A percentile compares a stretch with the other conserved stretches of the same genome.
These are phyloP conservation scores for Zygaena filipendulae DNA, from an alignment of 2,888 invertebrate species.

Conservation along the genomic window DNA sequence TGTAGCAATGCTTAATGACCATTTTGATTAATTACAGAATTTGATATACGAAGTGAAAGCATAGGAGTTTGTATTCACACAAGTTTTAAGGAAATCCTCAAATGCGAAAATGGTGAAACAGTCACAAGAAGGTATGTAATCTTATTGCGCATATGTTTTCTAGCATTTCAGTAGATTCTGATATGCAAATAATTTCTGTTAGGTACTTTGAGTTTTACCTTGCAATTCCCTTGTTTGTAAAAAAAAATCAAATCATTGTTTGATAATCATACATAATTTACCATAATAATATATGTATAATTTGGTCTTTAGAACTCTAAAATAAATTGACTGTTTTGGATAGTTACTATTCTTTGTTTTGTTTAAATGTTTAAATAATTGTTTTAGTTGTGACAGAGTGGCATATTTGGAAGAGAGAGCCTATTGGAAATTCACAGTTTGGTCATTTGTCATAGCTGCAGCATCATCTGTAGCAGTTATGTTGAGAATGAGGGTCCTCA, in stretches of 20 bases:
- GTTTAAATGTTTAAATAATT: no score
- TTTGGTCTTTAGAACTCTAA: no score
- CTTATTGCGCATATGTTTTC: conserved; percentile 1
- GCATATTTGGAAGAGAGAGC: conserved; percentile 85
- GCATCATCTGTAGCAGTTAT: conserved; percentile 74
- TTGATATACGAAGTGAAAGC: conserved; percentile 85
- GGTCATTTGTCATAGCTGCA: conserved; percentile 73
- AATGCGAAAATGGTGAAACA: conserved; percentile 83
- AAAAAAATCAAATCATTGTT: no score
- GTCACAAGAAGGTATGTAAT: conserved; percentile 75
- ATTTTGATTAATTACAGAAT: conserved; percentile 62
- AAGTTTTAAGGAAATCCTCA: conserved; percentile 84
- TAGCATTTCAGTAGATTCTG: background rate
- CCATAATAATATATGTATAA: no score
- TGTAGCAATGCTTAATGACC: conserved; percentile 1
- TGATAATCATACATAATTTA: no score
- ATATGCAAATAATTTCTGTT: no score
- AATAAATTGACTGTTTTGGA: no score
- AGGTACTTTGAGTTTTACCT: no score
- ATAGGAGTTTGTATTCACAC: conserved; percentile 86
- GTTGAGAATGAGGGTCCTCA: conserved; percentile 73
- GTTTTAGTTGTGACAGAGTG: conserved; percentile 89
- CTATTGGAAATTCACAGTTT: conserved; percentile 85
- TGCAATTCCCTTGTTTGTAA: no score
- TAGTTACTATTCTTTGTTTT: no score